phyloP scores from a whole-genome alignment of 2,797 vertebrate species.

The Neostethus bicornis region DNA sequence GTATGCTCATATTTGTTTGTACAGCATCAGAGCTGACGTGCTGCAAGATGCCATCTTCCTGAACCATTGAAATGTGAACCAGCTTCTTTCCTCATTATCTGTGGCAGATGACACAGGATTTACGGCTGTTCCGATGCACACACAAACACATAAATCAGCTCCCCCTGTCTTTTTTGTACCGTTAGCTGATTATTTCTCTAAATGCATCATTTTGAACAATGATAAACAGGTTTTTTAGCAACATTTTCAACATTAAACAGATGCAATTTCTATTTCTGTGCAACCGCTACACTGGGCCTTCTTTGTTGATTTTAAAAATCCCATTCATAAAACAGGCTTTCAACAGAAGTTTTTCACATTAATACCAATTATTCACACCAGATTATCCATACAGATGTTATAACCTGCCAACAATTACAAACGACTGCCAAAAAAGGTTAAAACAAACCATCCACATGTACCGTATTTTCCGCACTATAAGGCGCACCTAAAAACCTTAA shows the following conservation, averaged over 20 bases:
- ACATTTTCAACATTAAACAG: background rate
- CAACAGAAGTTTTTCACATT: background rate
- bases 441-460: background rate
- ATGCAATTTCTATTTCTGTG: background rate
- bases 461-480: too few relatives aligned
- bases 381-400: slow-evolving; percentile 8
- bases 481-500: too few relatives aligned
- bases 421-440: background rate
- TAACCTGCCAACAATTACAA: background rate
- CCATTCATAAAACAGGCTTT: background rate
- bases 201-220: slow-evolving; percentile 14
- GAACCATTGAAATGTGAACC: slow-evolving; percentile 75
- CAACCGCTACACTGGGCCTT: background rate
- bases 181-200: slow-evolving; percentile 25
- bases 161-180: slow-evolving; percentile 12
- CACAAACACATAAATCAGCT: slow-evolving; percentile 11
- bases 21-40: slow-evolving; percentile 45
- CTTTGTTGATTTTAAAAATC: background rate
- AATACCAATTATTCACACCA: slow-evolving; percentile 1
- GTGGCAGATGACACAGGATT: slow-evolving; percentile 65
- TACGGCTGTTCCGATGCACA: slow-evolving; percentile 47
- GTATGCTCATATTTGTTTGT: slow-evolving; percentile 10
- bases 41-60: slow-evolving; percentile 66
- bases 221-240: slow-evolving; percentile 4
- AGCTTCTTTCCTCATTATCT: slow-evolving; percentile 64